Base-by-base conservation (phyloP, 2,888 invertebrate genomes). In the Hyalella azteca region DNA sequence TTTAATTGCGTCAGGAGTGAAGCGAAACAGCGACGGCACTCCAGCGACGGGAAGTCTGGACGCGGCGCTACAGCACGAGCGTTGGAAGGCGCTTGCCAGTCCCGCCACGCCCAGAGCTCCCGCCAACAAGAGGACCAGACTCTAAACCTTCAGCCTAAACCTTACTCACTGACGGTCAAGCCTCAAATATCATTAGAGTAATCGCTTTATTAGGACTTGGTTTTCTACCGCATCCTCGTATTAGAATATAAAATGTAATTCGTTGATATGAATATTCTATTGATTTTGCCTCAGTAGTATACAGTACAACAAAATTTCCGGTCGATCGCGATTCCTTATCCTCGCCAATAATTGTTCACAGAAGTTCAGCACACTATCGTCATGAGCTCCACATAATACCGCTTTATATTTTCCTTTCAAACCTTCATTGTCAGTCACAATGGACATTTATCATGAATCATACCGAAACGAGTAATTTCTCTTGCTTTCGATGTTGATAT, bases 1-100 rank as follows among this genome's bases (percentile, higher is more conserved):
- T 59, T 45, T 45, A 15, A 77, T 15, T 1, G 39, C 76, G 19
- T n/a, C 50, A 54, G 73, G 77, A 29, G 73, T 48, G n/a, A 79
- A 79, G 54, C 60, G 79, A 48, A 73, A 39, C 36, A 41, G 41
- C 39, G 73, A 66, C 59, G 79, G 50, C 39, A 77, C 77, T 2
- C 79, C 80, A 19, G 59, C 45, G 40, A 15, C 45, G 22, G 50
- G 60, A 29, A n/a, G 32, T 19, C 45, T 76, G n/a, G 40, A 66
- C 54, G 22, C 73, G 50, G 79, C 49, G 11, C 79, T 49, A 19
- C 79, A 29, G 75, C 75, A 75, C 26, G 75, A 75, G 45, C 75
- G 75, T 1, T 75, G 75, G 75, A 75, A 45, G 45, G 22, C 40
- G 11, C 75, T 75, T 7, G 29, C 75, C 40, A 45, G 29, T 22